phyloP scores from a whole-genome alignment of 2,888 invertebrate genomes.

The Pristionchus japonicus region DNA sequence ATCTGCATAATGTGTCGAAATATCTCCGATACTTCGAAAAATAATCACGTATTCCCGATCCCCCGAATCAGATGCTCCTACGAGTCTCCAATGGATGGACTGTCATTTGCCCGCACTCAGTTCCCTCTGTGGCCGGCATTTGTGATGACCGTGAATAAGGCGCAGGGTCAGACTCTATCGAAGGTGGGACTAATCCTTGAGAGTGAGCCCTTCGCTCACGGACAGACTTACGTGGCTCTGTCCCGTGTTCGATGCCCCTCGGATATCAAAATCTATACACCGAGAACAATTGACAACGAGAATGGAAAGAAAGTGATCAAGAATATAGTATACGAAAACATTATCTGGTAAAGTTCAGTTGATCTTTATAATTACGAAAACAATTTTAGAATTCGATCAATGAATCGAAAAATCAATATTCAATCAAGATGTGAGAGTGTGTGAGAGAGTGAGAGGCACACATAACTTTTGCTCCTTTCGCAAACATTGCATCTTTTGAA shows the following conservation, averaged over 20 bases:
- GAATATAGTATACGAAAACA: background rate
- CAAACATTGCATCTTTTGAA: no score
- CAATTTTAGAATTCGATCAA: no score
- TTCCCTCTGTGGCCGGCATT: conserved; percentile 15
- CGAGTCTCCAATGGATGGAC: background rate
- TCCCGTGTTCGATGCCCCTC: conserved; percentile 50
- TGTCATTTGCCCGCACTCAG: background rate
- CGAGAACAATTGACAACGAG: background rate
- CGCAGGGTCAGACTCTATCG: conserved; percentile 5
- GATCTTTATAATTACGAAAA: no score
- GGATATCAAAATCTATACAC: conserved; percentile 16
- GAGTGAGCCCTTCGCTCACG: conserved; percentile 52
- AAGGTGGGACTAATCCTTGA: conserved; percentile 27
- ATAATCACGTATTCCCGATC: background rate
- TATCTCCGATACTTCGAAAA: background rate
- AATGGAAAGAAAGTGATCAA: background rate
- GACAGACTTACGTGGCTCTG: conserved; percentile 60
- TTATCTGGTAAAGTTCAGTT: background rate
- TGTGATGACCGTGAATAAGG: conserved; percentile 17
- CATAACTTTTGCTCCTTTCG: no score
- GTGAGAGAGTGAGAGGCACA: no score
- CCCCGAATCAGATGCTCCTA: background rate
- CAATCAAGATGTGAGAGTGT: no score
- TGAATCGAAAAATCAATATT: no score
- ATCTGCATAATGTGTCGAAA: background rate